Percentiles rank a stretch among this genome's conserved stretches.
Conservation (phyloP, 2,888 invertebrate species). For the Dione vanillae region DNA sequence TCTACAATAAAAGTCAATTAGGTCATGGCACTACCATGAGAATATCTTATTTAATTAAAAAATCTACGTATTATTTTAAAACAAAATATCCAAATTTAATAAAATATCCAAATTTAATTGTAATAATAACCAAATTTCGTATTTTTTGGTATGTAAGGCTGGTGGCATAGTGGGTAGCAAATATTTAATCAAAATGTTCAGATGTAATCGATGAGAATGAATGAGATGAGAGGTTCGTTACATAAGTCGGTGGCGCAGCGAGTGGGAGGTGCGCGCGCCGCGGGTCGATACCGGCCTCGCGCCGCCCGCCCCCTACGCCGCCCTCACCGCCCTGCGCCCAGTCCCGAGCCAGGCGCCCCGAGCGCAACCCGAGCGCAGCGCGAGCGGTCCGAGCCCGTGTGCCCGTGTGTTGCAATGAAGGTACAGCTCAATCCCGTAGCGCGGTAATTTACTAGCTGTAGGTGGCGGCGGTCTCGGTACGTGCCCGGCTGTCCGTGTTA, state of each 20-base stretch:
- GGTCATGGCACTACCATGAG: too few species aligned
- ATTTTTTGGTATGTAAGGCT: not conserved
- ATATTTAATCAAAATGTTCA: slow-evolving; percentile 2
- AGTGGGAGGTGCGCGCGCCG: slow-evolving; percentile 50
- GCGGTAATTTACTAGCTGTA: slow-evolving; percentile 77
- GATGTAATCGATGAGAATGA: slow-evolving; percentile 26
- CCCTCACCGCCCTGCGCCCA: slow-evolving; percentile 51
- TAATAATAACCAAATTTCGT: too few species aligned
- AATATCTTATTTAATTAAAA: too few species aligned
- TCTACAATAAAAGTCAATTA: too few species aligned
- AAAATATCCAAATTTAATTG: too few species aligned
- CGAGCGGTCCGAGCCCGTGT: slow-evolving; percentile 48
- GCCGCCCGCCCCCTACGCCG: slow-evolving; percentile 44
- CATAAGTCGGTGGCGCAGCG: slow-evolving; percentile 41
- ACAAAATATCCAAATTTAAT: too few species aligned
- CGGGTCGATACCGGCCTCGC: slow-evolving; percentile 53
- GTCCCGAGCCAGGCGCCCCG: slow-evolving; percentile 52
- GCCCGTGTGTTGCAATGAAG: slow-evolving; percentile 78
- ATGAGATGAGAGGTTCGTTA: slow-evolving; percentile 37
- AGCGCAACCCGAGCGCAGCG: slow-evolving; percentile 48
- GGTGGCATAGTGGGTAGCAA: not conserved
- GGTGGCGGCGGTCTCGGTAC: slow-evolving; percentile 71
- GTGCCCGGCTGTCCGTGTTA: slow-evolving; percentile 62
- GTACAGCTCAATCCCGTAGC: slow-evolving; percentile 73
- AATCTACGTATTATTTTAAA: too few species aligned